A percentile compares a stretch with the other conserved stretches of the same genome.
Evolutionary conservation across 2,797 vertebrate genomes (phyloP).

Genomic region (Centropyge bicolor): DNA sequence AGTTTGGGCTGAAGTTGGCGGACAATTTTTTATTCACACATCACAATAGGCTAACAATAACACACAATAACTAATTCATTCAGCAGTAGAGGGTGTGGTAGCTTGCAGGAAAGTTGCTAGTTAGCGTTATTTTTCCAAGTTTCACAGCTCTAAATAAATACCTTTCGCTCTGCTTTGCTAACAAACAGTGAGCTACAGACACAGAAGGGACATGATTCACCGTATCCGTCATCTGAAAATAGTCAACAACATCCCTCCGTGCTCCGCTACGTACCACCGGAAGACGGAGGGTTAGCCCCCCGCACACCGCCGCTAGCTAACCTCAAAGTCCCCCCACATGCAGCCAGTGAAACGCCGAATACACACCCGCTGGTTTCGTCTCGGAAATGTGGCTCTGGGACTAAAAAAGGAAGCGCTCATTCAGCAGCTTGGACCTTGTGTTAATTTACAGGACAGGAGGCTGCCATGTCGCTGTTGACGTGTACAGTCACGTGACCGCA

Average conservation of each 20-base stretch:
- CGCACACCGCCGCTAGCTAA: slow-evolving; percentile 14
- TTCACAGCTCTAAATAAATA: not conserved
- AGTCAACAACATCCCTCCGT: slow-evolving; percentile 32
- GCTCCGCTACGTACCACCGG: not conserved
- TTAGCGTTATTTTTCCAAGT: accelerated
- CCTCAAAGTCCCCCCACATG: not conserved
- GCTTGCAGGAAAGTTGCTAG: not conserved
- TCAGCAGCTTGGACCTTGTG: slow-evolving; percentile 71
- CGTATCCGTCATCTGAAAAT: slow-evolving; percentile 36
- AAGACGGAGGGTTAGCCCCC: slow-evolving; percentile 10
- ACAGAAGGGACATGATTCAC: not conserved
- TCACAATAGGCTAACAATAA: slow-evolving; percentile 25
- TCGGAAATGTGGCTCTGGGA: slow-evolving; percentile 22
- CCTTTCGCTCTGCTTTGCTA: not conserved
- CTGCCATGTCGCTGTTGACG: slow-evolving; percentile 85
- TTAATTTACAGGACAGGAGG: slow-evolving; percentile 81
- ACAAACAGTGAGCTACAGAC: not conserved
- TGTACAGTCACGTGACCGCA: slow-evolving; percentile 75
- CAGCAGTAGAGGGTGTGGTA: slow-evolving; percentile 58
- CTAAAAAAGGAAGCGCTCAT: slow-evolving; percentile 27
- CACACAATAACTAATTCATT: slow-evolving; percentile 20
- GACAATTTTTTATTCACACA: not conserved
- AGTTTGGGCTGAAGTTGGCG: no score
- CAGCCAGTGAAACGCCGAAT: slow-evolving; percentile 36
- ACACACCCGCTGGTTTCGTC: slow-evolving; percentile 67